Conservation (phyloP, 2,888 invertebrate species). For the Drosophila anomelani region DNA sequence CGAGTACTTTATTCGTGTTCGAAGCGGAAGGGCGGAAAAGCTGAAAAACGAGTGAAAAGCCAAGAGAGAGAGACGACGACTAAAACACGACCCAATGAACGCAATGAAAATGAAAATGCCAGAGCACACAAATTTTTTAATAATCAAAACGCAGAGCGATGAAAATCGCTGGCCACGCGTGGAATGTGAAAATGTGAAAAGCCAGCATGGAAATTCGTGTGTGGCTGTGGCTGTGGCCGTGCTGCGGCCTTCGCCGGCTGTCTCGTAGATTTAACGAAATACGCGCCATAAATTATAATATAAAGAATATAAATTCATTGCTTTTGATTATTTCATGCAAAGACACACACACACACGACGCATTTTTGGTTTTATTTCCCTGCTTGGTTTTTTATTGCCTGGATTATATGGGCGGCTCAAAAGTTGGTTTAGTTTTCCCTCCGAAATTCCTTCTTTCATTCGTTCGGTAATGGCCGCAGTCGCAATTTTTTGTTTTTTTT, state of each 20-base stretch:
- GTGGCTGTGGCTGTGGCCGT: constrained; percentile 30
- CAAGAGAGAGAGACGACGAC: constrained; percentile 6
- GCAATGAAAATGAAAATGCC: constrained; percentile 76
- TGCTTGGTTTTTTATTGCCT: constrained; percentile 35
- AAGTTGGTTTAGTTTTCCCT: constrained; percentile 42
- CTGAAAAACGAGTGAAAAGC: constrained; percentile 5
- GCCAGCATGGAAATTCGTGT: constrained; percentile 56
- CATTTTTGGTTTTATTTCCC: constrained; percentile 24
- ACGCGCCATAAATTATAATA: constrained; percentile 72
- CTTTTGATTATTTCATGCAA: constrained; percentile 55
- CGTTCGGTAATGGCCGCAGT: constrained; percentile 26
- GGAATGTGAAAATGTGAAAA: constrained; percentile 74
- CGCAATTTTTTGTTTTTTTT: constrained; percentile 10
- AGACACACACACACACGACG: background rate
- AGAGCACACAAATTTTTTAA: constrained; percentile 74
- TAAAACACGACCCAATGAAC: constrained; percentile 66
- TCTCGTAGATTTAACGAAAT: constrained; percentile 53
- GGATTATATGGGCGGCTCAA: constrained; percentile 47
- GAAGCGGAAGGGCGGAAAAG: constrained; percentile 46
- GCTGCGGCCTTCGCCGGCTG: constrained; percentile 32
- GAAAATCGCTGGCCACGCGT: constrained; percentile 64
- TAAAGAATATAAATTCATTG: constrained; percentile 71
- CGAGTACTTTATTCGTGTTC: constrained; percentile 37
- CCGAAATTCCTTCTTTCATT: constrained; percentile 10
- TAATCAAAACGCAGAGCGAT: constrained; percentile 64